phyloP scores from a whole-genome alignment of 2,888 invertebrate genomes.

The Cataglyphis albicans region DNA sequence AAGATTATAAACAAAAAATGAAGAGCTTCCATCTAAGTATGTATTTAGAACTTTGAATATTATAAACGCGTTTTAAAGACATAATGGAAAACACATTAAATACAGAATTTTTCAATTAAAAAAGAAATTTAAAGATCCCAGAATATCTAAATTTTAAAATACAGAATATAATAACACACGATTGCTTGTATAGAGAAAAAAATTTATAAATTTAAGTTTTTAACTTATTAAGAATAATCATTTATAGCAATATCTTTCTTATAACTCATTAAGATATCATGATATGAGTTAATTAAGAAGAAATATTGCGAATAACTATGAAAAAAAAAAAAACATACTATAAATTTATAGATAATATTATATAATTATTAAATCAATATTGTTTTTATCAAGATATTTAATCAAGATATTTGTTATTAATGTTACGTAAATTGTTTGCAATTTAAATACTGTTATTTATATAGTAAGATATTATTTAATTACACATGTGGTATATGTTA shows the following conservation, averaged over 20 bases:
- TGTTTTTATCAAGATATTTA: slow-evolving; percentile 16
- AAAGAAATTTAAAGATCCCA: neutral
- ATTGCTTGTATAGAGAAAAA: neutral
- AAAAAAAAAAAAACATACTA: neutral
- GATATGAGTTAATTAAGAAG: neutral
- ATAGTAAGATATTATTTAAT: neutral
- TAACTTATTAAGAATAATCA: slow-evolving; percentile 6
- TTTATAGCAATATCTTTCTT: neutral
- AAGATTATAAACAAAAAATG: neutral
- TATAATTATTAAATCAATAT: slow-evolving; percentile 8
- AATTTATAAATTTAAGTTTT: too few species aligned
- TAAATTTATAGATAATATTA: neutral
- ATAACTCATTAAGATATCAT: neutral
- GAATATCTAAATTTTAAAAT: slow-evolving; percentile 13
- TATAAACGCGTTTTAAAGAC: neutral
- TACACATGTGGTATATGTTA: neutral
- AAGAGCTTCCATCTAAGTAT: neutral
- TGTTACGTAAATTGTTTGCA: slow-evolving; percentile 1
- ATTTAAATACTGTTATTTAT: neutral
- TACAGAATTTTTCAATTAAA: neutral
- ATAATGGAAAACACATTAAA: neutral
- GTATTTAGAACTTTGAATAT: neutral
- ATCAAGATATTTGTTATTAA: slow-evolving; percentile 13
- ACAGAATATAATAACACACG: neutral
- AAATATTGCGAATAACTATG: neutral